These are phyloP conservation scores for Rhabditoides inermis DNA, from an alignment of 2,888 invertebrate genomes.

Conservation along the genomic window DNA sequence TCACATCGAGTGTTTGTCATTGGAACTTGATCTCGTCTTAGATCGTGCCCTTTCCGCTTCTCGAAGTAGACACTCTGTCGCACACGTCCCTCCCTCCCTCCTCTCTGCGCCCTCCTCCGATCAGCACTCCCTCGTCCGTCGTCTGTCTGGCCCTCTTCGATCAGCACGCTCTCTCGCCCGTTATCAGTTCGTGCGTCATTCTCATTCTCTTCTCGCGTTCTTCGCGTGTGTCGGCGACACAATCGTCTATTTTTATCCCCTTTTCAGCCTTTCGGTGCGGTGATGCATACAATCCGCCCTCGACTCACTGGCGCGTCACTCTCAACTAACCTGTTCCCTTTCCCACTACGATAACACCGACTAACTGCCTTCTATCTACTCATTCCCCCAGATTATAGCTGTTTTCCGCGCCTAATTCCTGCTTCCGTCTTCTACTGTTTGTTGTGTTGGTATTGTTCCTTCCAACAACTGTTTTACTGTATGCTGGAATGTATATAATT, in stretches of 20 bases:
- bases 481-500: too few species aligned
- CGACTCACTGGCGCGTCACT: not conserved
- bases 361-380: not conserved
- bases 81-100: not conserved
- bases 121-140: not conserved
- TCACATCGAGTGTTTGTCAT: too few species aligned
- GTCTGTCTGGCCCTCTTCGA: not conserved
- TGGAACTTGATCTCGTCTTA: too few species aligned
- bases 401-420: not conserved
- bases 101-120: not conserved
- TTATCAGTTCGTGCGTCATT: not conserved
- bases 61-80: too few species aligned
- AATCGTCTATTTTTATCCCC: not conserved
- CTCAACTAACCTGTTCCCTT: not conserved
- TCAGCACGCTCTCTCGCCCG: not conserved
- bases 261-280: not conserved
- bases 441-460: too few species aligned
- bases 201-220: not conserved
- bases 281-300: not conserved
- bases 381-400: not conserved
- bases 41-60: too few species aligned
- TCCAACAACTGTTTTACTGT: too few species aligned
- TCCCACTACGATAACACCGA: not conserved
- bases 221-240: not conserved
- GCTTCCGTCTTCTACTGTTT: not conserved